phyloP scores from a whole-genome alignment of 2,888 invertebrate species.

The Entomobrya proxima region DNA sequence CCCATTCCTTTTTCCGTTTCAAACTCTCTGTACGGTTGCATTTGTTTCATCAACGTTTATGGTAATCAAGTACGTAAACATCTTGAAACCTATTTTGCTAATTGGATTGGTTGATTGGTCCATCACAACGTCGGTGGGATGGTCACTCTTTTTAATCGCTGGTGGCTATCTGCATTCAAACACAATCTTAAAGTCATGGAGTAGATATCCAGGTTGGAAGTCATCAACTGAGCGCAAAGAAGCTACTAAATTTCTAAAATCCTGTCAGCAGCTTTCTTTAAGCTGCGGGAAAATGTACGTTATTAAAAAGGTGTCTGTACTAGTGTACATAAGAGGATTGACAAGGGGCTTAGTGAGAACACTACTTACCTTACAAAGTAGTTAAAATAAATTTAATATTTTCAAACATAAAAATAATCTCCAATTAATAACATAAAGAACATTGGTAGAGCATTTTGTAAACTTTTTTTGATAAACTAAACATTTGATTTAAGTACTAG shows the following conservation, averaged over 20 bases:
- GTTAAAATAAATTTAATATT: no score
- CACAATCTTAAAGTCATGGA: not conserved
- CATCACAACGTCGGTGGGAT: not conserved
- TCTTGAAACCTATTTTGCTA: not conserved
- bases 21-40: not conserved
- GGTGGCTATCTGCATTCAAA: not conserved
- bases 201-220: not conserved
- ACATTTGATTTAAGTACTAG: no score
- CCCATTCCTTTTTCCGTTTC: not conserved
- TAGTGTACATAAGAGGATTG: not conserved
- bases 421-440: not conserved
- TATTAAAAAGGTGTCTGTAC: not conserved
- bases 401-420: not conserved
- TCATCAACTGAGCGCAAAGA: not conserved
- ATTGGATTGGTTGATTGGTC: not conserved
- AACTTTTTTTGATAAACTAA: no score
- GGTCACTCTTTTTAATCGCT: not conserved
- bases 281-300: not conserved
- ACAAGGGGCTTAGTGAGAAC: not conserved
- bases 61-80: not conserved
- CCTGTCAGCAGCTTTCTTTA: not conserved
- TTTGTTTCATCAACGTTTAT: not conserved
- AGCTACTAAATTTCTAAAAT: not conserved
- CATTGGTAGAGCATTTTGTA: no score
- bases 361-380: no score